These are phyloP conservation scores for Cephus pulcher DNA, from an alignment of 2,888 invertebrate genomes.

Conservation along the genomic window DNA sequence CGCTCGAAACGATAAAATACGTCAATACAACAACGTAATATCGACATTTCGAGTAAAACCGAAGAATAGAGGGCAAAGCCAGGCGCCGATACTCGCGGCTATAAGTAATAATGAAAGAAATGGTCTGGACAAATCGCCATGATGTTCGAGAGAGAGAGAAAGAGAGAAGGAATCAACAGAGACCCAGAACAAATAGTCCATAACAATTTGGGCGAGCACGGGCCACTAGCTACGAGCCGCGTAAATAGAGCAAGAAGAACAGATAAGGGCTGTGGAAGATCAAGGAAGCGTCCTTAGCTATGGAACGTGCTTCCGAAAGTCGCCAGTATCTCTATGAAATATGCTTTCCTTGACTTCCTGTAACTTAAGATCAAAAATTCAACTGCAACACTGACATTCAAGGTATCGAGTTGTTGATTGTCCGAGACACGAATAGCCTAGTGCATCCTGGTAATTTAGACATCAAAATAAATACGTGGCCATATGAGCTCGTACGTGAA, in stretches of 20 bases:
- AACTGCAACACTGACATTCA: too few relatives aligned
- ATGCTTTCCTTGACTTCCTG: too few relatives aligned
- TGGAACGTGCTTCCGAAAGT: background rate
- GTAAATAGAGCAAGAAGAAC: conserved; percentile 11
- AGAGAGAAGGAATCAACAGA: conserved; percentile 12
- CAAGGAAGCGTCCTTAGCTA: background rate
- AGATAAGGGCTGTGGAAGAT: too few relatives aligned
- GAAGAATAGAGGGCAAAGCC: too few relatives aligned
- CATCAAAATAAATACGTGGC: background rate
- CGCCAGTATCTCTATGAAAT: too few relatives aligned
- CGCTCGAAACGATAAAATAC: too few relatives aligned
- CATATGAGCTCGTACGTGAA: background rate
- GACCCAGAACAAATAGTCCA: conserved; percentile 16
- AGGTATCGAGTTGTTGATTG: too few relatives aligned
- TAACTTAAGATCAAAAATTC: too few relatives aligned
- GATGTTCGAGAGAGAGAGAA: conserved; percentile 14
- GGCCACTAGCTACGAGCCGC: background rate
- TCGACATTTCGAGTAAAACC: too few relatives aligned
- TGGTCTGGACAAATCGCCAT: conserved; percentile 6
- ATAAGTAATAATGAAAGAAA: conserved; percentile 19
- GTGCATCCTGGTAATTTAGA: too few relatives aligned
- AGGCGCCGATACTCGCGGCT: background rate
- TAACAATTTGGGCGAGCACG: conserved; percentile 17
- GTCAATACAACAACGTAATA: too few relatives aligned
- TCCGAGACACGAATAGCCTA: too few relatives aligned